These are phyloP conservation scores for Embidobia sp. DNA, from an alignment of 2,888 invertebrate species.

Conservation along the genomic window DNA sequence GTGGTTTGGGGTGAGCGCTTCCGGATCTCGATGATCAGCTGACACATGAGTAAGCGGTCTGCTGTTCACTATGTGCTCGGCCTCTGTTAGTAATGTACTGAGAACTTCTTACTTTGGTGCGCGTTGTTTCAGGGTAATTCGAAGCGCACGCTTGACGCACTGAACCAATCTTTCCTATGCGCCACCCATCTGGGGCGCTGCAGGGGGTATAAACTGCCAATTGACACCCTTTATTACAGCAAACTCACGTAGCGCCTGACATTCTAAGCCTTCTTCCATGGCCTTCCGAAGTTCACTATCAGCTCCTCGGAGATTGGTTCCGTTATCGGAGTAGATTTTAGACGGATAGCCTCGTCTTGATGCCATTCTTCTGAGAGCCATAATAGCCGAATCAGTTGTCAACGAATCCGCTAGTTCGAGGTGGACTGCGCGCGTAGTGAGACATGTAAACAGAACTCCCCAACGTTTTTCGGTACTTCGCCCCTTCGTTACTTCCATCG, in stretches of 20 bases:
- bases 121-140: conserved; percentile 43
- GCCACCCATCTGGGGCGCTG: conserved; percentile 34
- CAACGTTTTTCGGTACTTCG: conserved; percentile 64
- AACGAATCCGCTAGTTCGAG: conserved; percentile 52
- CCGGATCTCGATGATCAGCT: conserved; percentile 66
- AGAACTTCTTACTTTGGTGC: conserved; percentile 67
- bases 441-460: conserved; percentile 65
- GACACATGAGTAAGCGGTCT: conserved; percentile 62
- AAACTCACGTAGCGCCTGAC: background rate
- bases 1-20: conserved; percentile 73
- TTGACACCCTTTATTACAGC: background rate
- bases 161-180: conserved; percentile 23
- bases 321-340: conserved; percentile 62
- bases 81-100: conserved; percentile 51
- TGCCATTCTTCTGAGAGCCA: conserved; percentile 55
- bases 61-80: conserved; percentile 32
- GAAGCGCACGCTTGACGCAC: conserved; percentile 53
- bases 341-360: background rate
- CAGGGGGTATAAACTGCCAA: conserved; percentile 46
- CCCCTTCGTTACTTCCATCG: conserved; percentile 55
- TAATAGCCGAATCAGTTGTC: conserved; percentile 52
- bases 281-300: background rate
- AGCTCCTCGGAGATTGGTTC: conserved; percentile 59
- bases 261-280: background rate
- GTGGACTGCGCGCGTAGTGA: conserved; percentile 64